Evolutionary conservation across 2,888 invertebrate genomes (phyloP), one percentile per base, ranked within the genome.

Genomic region (Phaedon cochleariae): DNA sequence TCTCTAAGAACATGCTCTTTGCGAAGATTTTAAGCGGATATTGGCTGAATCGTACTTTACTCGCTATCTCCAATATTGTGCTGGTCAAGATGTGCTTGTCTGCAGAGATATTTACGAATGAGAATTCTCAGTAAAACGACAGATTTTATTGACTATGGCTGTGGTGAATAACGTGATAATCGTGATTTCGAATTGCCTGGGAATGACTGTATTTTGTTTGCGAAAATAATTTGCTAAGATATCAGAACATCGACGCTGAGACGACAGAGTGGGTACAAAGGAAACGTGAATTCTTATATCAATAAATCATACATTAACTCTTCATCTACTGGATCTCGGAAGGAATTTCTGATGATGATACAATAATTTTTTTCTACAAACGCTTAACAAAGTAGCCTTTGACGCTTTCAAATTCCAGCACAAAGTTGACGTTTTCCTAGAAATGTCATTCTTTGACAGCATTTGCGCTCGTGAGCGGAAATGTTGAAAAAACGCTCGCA

Each of bases 11-110:
- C 72, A 72, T 69, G 72, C 64, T 68, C 66, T 41, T 70, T 57
- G 62, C 51, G 26, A 55, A 72, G 70, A 72, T 72, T 72, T 70
- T 65, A 61, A 66, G 57, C 61, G 66, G 72, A 72, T 72, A 72
- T 67, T 72, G 64, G 60, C 64, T 62, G 52, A 64, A 57, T 66
- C 69, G 66, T 69, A 66, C 48, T 59, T 69, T 64, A 62, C 37
- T 12, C 34, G 15, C 59, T 69, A 69, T 69, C 69, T 66, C 37
- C 69, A 62, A 69, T 69, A 69, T 69, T 66, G 66, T 66, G 41
- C 41, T 41, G 69, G 66, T 66, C 69, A 66, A 69, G 69, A 69
- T 69, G 69, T 59, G 64, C 69, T 61, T 64, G 66, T 69, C 66
- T 51, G 55, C 54, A 17, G 51, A 17, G 49, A 37, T 62, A 69